phyloP scores from a whole-genome alignment of 1,140 invertebrate species.

The Leptonema lineaticorne region DNA sequence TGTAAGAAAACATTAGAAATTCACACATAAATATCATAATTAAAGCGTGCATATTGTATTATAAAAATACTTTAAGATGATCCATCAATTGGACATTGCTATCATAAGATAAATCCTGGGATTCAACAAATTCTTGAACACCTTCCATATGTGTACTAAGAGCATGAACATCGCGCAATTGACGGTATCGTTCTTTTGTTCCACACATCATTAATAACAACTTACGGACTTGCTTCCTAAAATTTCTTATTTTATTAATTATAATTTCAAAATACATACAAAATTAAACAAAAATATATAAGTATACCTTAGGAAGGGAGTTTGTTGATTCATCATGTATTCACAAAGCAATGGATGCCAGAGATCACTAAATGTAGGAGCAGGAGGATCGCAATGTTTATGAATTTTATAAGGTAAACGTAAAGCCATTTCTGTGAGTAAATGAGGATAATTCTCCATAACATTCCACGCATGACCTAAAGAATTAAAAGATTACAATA shows the following conservation, averaged over 20 bases:
- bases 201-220: constrained; percentile 91
- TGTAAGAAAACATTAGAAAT: constrained; percentile 1
- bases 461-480: constrained; percentile 83
- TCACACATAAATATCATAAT: neutral
- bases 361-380: constrained; percentile 78
- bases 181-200: constrained; percentile 93
- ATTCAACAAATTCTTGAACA: constrained; percentile 52
- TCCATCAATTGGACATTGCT: constrained; percentile 90
- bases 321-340: constrained; percentile 93
- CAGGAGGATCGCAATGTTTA: constrained; percentile 65
- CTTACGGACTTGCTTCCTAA: constrained; percentile 80
- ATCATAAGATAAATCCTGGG: constrained; percentile 75
- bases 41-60: neutral
- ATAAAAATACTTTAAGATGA: constrained; percentile 87
- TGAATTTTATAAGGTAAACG: constrained; percentile 92
- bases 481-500: constrained; percentile 4
- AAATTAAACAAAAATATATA: constrained; percentile 8
- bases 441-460: constrained; percentile 89
- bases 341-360: constrained; percentile 83
- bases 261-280: constrained; percentile 4
- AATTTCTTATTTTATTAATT: too few relatives aligned
- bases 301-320: constrained; percentile 69
- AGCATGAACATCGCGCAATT: constrained; percentile 89
- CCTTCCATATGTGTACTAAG: constrained; percentile 79
- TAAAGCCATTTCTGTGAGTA: constrained; percentile 93